Evolutionary conservation across 2,113 vertebrate genomes (phyloP), one percentile per base, ranked within the genome.

Genomic region (Bombycilla garrulus): DNA sequence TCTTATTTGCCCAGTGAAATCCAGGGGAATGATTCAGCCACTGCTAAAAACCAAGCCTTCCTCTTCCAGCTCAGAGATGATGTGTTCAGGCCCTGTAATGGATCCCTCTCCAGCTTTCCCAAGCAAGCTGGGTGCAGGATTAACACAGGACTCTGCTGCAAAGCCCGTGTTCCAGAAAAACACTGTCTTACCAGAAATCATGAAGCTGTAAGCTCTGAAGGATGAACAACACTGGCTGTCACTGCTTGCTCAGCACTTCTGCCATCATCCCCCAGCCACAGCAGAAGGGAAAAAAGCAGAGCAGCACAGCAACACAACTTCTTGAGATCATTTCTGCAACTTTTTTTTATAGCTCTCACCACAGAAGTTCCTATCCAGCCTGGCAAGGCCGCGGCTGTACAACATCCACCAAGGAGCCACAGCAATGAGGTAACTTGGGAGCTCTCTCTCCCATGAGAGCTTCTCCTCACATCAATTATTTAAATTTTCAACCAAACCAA

Each of bases 1-100:
- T 10, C 66, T 76, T 89, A 73, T 86, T 64, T 92, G 76, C 64
- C 21, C 90, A 86, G 85, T 38, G 60, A 94, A 95, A 84, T 78
- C 67, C 64, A 33, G 67, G 17, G 56, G 56, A 54, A 60, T 90
- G 90, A 92, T 81, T 96, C 93, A 93, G 65, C 10, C 53, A 22
- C 69, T 3, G 2, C 50, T 65, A 36, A 86, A 90, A 90, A 56
- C 10, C 33, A 35, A 80, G 38, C 54, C 36, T 60, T 88, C 79
- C 80, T 72, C 70, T 22, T 73, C 56, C 62, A 86, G 54, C 70
- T 66, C 28, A 31, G 42, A 65, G 60, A 31, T 36, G 35, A n/a
- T 17, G 25, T 62, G 31, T 31, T 61, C 54, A 72, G 26, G 33
- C 16, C 31, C 17, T 25, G 1, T 3, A 62, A 42, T 3, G 25